Percentiles rank a stretch among this genome's conserved stretches.
Evolutionary conservation across 2,797 vertebrate genomes (phyloP).

Genomic region (Phylloscopus collybita): DNA sequence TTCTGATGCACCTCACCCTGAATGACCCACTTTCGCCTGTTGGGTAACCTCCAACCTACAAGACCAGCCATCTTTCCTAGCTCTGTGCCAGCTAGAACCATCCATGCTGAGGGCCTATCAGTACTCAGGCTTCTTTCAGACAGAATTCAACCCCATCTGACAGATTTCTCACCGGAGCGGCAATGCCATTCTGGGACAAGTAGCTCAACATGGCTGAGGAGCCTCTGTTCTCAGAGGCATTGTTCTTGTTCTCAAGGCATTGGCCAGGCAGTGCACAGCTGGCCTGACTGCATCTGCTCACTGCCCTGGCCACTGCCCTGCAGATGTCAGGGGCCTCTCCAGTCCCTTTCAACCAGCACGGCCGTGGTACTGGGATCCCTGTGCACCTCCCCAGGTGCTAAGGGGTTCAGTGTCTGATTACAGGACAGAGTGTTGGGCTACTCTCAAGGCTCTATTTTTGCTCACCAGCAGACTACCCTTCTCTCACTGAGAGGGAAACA

Average conservation of each 20-base stretch:
- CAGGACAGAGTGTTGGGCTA: background rate
- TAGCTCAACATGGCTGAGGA: background rate
- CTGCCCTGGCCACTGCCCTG: rapidly evolving
- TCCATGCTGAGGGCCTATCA: background rate
- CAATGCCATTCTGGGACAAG: background rate
- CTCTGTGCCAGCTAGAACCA: background rate
- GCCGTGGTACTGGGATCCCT: background rate
- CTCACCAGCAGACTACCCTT: background rate
- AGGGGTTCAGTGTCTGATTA: background rate
- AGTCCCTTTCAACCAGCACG: rapidly evolving
- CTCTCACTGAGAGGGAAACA: background rate
- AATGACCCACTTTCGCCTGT: background rate
- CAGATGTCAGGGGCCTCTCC: background rate
- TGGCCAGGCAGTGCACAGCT: background rate
- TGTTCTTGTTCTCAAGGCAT: background rate
- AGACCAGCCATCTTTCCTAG: background rate
- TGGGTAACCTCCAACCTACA: background rate
- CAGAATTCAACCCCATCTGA: background rate
- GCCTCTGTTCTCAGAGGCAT: background rate
- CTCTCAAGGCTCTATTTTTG: background rate
- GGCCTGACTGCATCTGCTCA: background rate
- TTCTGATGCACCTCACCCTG: background rate
- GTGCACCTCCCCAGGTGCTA: background rate
- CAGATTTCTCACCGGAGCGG: background rate
- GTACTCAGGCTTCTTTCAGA: background rate